These are phyloP conservation scores for Opisthocomus hoazin DNA, from an alignment of 2,113 vertebrate species.

Conservation along the genomic window DNA sequence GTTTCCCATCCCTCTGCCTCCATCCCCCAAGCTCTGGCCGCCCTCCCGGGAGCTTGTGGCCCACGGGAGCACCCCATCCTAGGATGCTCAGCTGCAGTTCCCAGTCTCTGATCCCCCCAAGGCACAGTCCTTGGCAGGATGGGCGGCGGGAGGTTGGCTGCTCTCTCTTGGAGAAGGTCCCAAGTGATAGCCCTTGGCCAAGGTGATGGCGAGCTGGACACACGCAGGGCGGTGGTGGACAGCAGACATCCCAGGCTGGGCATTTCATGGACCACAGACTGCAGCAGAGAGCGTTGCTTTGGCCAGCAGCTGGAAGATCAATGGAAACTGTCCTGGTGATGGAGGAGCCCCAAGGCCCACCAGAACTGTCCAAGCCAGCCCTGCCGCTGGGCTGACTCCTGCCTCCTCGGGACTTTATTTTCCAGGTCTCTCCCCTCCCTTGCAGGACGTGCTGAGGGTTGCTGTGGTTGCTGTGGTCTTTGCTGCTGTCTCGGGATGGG, in stretches of 20 bases:
- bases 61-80: not conserved
- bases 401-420: too few species aligned
- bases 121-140: not conserved
- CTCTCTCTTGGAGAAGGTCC: not conserved
- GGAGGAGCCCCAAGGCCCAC: not conserved
- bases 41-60: rapidly evolving
- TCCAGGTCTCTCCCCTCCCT: not conserved
- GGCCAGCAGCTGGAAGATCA: not conserved
- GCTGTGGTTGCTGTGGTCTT: not conserved
- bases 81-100: not conserved
- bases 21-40: rapidly evolving
- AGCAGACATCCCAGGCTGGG: rapidly evolving
- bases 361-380: not conserved
- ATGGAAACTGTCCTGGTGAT: rapidly evolving
- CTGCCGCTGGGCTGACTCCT: not conserved
- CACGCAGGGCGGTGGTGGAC: rapidly evolving
- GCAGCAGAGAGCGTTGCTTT: not conserved
- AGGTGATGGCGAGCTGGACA: not conserved
- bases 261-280: not conserved
- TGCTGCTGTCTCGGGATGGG: not conserved
- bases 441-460: not conserved
- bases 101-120: not conserved
- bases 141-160: rapidly evolving
- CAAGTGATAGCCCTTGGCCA: not conserved
- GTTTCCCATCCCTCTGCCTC: not conserved